A percentile compares a stretch with the other conserved stretches of the same genome.
Evolutionary conservation across 2,797 vertebrate species (phyloP).

Genomic region (Gobio occitaniae): DNA sequence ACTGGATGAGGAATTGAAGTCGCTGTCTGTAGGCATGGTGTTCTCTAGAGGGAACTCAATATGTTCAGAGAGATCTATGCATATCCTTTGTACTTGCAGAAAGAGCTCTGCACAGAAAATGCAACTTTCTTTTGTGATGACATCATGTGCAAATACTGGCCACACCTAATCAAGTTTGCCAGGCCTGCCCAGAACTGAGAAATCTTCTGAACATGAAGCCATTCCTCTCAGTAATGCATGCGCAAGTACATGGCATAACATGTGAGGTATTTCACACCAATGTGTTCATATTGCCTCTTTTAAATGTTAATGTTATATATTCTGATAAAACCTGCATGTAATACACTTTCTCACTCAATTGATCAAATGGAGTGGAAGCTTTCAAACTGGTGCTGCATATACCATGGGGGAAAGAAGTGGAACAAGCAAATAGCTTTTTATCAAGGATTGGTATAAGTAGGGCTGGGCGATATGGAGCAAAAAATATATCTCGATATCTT

Average conservation of each 20-base stretch:
- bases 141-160: conserved; percentile 14
- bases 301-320: not conserved
- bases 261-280: conserved; percentile 10
- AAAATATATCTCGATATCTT: too few relatives aligned
- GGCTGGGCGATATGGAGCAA: too few relatives aligned
- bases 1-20: conserved; percentile 12
- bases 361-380: not conserved
- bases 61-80: conserved; percentile 25
- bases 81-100: conserved; percentile 9
- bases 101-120: not conserved
- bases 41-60: conserved; percentile 13
- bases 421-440: conserved; percentile 2
- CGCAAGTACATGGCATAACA: not conserved
- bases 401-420: conserved; percentile 15
- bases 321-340: not conserved
- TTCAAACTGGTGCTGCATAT: not conserved
- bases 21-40: conserved; percentile 10
- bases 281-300: not conserved
- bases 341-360: not conserved
- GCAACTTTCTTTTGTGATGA: conserved; percentile 16
- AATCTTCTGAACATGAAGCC: conserved; percentile 1
- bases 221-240: not conserved
- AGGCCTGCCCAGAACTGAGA: not conserved
- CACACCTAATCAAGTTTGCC: conserved; percentile 1
- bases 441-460: conserved; percentile 22